phyloP scores from a whole-genome alignment of 2,888 invertebrate genomes.

The Podotricha telesiphe region DNA sequence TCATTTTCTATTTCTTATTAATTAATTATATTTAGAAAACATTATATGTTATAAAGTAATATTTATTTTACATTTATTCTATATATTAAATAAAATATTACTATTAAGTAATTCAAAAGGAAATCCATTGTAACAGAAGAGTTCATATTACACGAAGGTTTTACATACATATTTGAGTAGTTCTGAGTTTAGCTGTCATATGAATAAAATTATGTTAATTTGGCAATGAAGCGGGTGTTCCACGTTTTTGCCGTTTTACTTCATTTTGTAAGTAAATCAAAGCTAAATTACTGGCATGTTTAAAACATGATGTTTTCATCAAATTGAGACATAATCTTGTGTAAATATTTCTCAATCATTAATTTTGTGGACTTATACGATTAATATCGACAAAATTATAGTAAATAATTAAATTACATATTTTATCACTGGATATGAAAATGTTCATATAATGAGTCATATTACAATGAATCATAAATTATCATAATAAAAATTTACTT shows the following conservation, averaged over 20 bases:
- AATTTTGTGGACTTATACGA: too few species aligned
- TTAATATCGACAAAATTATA: not conserved
- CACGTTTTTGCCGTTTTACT: not conserved
- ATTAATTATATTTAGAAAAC: not conserved
- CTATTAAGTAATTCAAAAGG: not conserved
- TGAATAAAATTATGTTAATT: constrained; percentile 24
- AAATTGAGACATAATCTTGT: not conserved
- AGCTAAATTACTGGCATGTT: not conserved
- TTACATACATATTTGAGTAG: constrained; percentile 19
- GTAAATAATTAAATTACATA: not conserved
- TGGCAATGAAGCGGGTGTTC: constrained; percentile 1
- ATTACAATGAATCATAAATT: constrained; percentile 54
- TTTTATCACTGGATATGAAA: constrained; percentile 25
- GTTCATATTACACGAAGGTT: constrained; percentile 1
- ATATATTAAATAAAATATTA: not conserved
- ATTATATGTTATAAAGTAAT: not conserved
- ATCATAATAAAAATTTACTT: constrained; percentile 53
- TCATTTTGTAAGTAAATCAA: not conserved
- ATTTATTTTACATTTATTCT: too few species aligned
- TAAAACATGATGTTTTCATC: too few species aligned
- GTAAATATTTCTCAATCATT: not conserved
- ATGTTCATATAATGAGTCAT: constrained; percentile 57
- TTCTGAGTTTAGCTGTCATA: constrained; percentile 22
- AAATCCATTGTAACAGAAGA: not conserved
- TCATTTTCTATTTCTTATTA: too few species aligned